These are phyloP conservation scores for Rhizoglyphus robini DNA, from an alignment of 1,140 invertebrate species.

Conservation along the genomic window DNA sequence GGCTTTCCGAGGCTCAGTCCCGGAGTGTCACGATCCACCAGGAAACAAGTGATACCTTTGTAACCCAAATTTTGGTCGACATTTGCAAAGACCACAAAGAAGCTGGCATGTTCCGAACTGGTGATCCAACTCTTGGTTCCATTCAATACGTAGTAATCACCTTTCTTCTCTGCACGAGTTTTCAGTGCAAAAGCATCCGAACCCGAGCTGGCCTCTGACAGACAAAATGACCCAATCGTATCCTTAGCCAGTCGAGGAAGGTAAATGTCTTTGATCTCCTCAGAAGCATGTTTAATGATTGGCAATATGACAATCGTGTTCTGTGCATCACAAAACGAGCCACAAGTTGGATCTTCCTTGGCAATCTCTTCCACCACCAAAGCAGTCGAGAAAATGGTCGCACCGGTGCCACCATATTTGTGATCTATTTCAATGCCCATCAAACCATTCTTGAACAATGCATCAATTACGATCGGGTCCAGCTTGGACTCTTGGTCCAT, in stretches of 20 bases:
- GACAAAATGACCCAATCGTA: constrained; percentile 68
- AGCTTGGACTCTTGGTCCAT: constrained; percentile 80
- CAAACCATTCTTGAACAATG: constrained; percentile 71
- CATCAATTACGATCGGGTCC: constrained; percentile 51
- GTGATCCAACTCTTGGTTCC: constrained; percentile 64
- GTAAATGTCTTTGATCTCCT: constrained; percentile 47
- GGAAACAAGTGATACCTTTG: constrained; percentile 48
- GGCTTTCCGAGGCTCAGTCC: constrained; percentile 50
- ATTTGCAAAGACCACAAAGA: constrained; percentile 81
- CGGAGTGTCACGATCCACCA: constrained; percentile 43
- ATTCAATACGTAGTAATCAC: constrained; percentile 27
- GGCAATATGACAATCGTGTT: constrained; percentile 78
- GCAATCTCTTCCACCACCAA: constrained; percentile 82
- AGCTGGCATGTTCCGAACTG: constrained; percentile 74
- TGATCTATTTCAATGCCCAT: constrained; percentile 84
- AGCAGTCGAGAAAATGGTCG: constrained; percentile 74
- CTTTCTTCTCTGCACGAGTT: constrained; percentile 39
- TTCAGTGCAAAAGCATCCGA: constrained; percentile 43
- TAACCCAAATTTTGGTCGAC: constrained; percentile 57
- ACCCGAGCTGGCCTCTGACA: constrained; percentile 67
- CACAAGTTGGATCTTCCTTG: constrained; percentile 75
- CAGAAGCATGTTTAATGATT: constrained; percentile 38
- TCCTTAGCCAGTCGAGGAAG: constrained; percentile 39
- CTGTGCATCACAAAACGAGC: constrained; percentile 77
- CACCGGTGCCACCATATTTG: constrained; percentile 71